A percentile compares a stretch with the other conserved stretches of the same genome.
Evolutionary conservation across 2,888 invertebrate species (phyloP).

Genomic region (Geophilus truncorum): DNA sequence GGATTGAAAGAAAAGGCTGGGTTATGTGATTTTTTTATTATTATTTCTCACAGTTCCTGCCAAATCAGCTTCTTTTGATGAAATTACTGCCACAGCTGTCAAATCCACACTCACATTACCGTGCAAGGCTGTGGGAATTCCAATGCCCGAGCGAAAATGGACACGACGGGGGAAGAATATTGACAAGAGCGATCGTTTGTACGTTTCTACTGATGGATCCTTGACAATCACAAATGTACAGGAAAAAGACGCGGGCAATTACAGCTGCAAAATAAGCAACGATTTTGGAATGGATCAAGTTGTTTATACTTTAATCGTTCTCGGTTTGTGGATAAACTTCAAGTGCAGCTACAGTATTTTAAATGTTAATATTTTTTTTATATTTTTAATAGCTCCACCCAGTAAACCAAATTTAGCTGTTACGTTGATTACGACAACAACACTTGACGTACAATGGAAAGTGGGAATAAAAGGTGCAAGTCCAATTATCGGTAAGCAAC

Average conservation of each 20-base stretch:
- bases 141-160: background rate
- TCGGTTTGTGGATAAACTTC: conserved; percentile 58
- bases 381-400: conserved; percentile 42
- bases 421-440: conserved; percentile 45
- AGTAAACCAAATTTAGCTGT: conserved; percentile 44
- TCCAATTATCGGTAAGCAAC: conserved; percentile 11
- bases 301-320: conserved; percentile 79
- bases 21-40: background rate
- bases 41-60: conserved; percentile 67
- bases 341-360: too few relatives aligned
- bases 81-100: conserved; percentile 63
- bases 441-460: conserved; percentile 48
- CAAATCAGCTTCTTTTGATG: conserved; percentile 90
- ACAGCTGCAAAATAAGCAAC: conserved; percentile 88
- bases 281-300: conserved; percentile 88
- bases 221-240: conserved; percentile 83
- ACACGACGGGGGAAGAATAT: background rate
- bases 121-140: conserved; percentile 77
- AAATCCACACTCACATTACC: conserved; percentile 87
- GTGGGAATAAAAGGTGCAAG: conserved; percentile 30
- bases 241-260: conserved; percentile 86
- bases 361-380: background rate
- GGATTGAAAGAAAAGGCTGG: background rate
- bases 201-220: conserved; percentile 82
- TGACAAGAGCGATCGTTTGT: conserved; percentile 63